Percentiles rank a stretch among this genome's conserved stretches.
These are phyloP conservation scores for Chalcosyrphus nemorum DNA, from an alignment of 2,888 invertebrate species.

Conservation along the genomic window DNA sequence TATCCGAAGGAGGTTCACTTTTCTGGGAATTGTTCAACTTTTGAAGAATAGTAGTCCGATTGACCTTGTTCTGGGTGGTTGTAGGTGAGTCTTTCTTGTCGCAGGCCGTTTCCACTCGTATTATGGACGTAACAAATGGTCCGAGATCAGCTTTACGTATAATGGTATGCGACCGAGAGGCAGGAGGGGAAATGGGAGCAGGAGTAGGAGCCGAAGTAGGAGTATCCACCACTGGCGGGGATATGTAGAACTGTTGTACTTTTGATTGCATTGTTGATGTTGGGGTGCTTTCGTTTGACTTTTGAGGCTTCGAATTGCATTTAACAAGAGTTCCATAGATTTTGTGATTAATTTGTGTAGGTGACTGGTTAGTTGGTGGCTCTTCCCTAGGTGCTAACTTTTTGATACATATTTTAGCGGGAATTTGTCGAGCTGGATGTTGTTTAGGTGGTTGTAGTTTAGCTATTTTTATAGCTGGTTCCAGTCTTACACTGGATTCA, in stretches of 20 bases:
- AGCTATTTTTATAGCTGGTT: too few species aligned
- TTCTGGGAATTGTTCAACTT: conserved; percentile 17
- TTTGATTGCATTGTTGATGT: conserved; percentile 51
- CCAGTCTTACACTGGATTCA: too few species aligned
- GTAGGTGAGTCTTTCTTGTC: background rate
- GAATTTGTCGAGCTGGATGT: too few species aligned
- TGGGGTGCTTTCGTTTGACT: background rate
- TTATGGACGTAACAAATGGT: conserved; percentile 64
- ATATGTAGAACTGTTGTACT: conserved; percentile 60
- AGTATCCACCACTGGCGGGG: conserved; percentile 23
- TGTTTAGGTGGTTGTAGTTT: background rate
- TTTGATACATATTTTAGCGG: background rate
- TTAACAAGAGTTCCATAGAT: background rate
- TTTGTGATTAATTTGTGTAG: background rate
- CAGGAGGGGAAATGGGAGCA: background rate
- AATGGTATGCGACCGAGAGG: background rate
- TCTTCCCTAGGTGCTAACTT: background rate
- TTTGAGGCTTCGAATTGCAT: background rate
- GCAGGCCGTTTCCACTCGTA: conserved; percentile 55
- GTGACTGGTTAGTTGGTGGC: background rate
- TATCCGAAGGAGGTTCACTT: background rate
- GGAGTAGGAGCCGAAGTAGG: background rate
- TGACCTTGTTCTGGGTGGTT: background rate
- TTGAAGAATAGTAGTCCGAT: conserved; percentile 55
- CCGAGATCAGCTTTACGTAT: conserved; percentile 12